A percentile compares a stretch with the other conserved stretches of the same genome.
Conservation (phyloP, 2,888 invertebrate species). For the Rhodophaea formosa region DNA sequence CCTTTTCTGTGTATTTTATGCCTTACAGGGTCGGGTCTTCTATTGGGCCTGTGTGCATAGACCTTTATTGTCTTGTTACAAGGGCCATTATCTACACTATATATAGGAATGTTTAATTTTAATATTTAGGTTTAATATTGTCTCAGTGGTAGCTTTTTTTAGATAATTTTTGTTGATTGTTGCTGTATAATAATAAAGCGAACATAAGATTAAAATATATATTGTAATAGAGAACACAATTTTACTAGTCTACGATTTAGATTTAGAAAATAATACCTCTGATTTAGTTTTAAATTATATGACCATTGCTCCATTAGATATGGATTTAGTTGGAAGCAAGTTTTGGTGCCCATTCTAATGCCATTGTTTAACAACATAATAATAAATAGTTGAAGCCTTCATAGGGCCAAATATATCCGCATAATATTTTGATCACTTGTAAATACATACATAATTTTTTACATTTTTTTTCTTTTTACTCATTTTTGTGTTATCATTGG, state of each 20-base stretch:
- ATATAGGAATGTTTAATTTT: constrained; percentile 8
- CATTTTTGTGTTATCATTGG: background rate
- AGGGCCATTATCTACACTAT: constrained; percentile 19
- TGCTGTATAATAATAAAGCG: constrained; percentile 41
- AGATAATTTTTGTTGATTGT: constrained; percentile 52
- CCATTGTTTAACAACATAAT: constrained; percentile 7
- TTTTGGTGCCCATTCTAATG: constrained; percentile 9
- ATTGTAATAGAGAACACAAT: constrained; percentile 59
- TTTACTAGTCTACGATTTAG: constrained; percentile 69
- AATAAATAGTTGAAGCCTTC: background rate
- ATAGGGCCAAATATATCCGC: background rate
- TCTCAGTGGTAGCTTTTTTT: constrained; percentile 45
- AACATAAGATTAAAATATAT: constrained; percentile 24
- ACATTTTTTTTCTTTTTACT: background rate
- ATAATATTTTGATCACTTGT: constrained; percentile 6
- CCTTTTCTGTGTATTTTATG: too few relatives aligned
- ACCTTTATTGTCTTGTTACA: constrained; percentile 11
- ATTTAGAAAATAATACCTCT: constrained; percentile 65
- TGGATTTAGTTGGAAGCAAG: background rate
- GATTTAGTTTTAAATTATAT: constrained; percentile 43
- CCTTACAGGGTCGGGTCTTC: too few relatives aligned
- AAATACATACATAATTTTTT: background rate
- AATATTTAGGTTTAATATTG: constrained; percentile 14
- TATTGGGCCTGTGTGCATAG: too few relatives aligned
- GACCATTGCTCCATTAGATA: constrained; percentile 21